Base-by-base conservation (phyloP, 2,113 vertebrate genomes). In the Cisticola juncidis region DNA sequence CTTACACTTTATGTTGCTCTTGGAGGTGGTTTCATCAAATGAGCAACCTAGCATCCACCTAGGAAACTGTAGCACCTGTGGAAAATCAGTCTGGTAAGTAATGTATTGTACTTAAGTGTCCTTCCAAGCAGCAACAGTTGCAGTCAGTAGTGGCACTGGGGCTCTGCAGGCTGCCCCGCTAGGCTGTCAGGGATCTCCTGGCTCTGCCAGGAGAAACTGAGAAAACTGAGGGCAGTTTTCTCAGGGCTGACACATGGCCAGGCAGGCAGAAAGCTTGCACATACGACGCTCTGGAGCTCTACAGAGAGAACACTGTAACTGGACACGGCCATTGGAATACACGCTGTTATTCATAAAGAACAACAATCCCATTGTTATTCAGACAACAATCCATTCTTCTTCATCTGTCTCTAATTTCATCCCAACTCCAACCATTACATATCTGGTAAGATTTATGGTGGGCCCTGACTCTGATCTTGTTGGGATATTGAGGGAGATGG, bases 401-500 rank as follows among this genome's bases (percentile, higher is more conserved):
- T 88, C 33, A 26, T 61, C 68, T 40, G 7, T 40, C 18, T 77
- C 60, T 60, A 82, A 58, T 68, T 91, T 89, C 70, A 65, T 68
- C 51, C 10, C 40, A 66, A 9, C 53, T 77, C 40, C 42, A 82
- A n/a, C 77, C n/a, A 53, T n/a, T 89, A 36, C 15, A 14, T 29
- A 76, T 25, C 24, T 2, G 1, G 13, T 25, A 53, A 91, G 20
- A 68, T 51, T 58, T 57, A 23, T 17, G 2, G 5, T 76, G 40
- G 13, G 4, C 6, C 12, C 5, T 66, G 38, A 31, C 33, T 69
- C 23, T 56, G 0, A 0, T 61, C n/a, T 11, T 35, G 6, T 24
- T 3, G 13, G 22, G 23, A 16, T 58, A 25, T 35, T 58, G 57
- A 35, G 33, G n/a, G 54, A 57, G n/a, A 58, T 2, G 14, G 14